Evolutionary conservation across 1,140 invertebrate genomes (phyloP), one percentile per base, ranked within the genome.

Genomic region (Neodiprion fabricii): DNA sequence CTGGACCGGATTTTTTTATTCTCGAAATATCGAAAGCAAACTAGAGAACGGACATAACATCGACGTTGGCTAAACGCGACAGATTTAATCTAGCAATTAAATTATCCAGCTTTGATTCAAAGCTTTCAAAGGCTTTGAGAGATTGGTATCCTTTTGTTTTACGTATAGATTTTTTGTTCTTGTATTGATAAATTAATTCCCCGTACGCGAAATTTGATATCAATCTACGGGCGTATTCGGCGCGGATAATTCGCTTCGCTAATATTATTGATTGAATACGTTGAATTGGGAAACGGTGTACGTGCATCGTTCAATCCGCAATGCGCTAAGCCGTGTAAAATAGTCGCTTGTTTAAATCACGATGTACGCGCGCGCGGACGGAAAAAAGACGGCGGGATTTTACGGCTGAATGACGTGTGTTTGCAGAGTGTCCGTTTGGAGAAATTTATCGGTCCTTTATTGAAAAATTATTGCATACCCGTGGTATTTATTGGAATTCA

Each of bases 401-500:
- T 40, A 40, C 28, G 2, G 28, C 2, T 2, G 5, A 40, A 40
- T 40, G 28, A 40, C 17, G 48, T 65, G 65, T 75, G 74, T 71
- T 74, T 79, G 78, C 75, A 50, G 73, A 77, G 67, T 74, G 67
- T 72, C 28, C 49, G n/a, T 69, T 66, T 72, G 48, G 76, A 78
- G 76, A 72, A 76, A 78, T 78, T 76, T 78, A 78, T 78, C 72
- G 77, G 73, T 48, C 65, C 70, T 49, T 71, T 75, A 67, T 21
- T 23, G 67, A 9, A n/a, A 28, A 79, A 79, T 77, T 74, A 79
- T 77, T 75, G 74, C 71, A 48, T 70, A 23, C 67, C 67, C 48
- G 48, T 50, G 76, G 71, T 79, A 77, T 77, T 77, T 77, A 79
- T 79, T 76, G 78, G 76, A 79, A 77, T 77, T 77, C 74, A 79